Evolutionary conservation across 30 jellyfish, hydroid and myxozoan species (phyloP).

Genomic region (Cassiopea xamachana): DNA sequence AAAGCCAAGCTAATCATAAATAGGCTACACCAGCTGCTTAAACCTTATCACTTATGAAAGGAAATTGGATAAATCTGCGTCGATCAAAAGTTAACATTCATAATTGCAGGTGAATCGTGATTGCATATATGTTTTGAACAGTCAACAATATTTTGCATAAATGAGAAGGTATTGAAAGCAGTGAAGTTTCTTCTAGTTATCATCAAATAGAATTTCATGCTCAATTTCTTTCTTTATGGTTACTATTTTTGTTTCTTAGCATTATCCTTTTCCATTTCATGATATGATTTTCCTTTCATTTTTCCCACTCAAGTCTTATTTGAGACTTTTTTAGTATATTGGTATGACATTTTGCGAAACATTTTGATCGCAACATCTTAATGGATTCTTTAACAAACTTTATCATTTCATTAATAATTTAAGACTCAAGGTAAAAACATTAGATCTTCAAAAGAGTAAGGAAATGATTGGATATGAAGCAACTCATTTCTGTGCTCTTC

Average conservation of each 20-base stretch:
- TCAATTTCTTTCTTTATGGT: no score
- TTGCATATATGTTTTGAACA: neutral
- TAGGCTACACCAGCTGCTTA: constrained; percentile 26
- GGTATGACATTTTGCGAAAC: neutral
- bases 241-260: neutral
- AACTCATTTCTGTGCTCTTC: neutral
- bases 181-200: no score
- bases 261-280: neutral
- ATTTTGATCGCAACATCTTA: neutral
- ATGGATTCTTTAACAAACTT: constrained; percentile 1
- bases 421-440: constrained; percentile 4
- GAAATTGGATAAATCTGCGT: constrained; percentile 66
- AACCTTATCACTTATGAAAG: constrained; percentile 13
- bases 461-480: constrained; percentile 18
- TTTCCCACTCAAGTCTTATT: neutral
- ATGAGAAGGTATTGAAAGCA: neutral
- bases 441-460: neutral
- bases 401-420: constrained; percentile 1
- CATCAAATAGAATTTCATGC: no score
- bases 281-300: neutral
- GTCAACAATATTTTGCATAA: neutral
- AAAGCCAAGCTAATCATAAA: constrained; percentile 10
- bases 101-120: constrained; percentile 20
- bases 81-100: constrained; percentile 46
- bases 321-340: neutral